Conservation (phyloP, 2,797 vertebrate species). For the Pteropus rufus region DNA sequence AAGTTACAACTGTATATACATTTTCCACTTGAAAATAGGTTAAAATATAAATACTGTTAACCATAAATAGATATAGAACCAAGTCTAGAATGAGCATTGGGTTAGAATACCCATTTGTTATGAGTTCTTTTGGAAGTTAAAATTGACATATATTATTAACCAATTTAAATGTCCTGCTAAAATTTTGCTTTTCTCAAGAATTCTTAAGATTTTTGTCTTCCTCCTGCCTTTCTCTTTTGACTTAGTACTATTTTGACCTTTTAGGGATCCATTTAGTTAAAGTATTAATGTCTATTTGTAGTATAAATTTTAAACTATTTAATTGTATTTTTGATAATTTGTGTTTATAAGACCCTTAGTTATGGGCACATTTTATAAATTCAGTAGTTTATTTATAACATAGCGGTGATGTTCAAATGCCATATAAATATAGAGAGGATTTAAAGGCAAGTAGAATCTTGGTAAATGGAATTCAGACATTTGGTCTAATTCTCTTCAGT, state of each 20-base stretch:
- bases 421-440: background rate
- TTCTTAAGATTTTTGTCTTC: background rate
- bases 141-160: background rate
- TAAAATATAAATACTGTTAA: constrained; percentile 38
- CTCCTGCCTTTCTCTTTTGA: background rate
- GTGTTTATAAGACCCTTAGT: background rate
- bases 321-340: background rate
- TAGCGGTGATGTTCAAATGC: background rate
- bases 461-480: background rate
- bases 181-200: constrained; percentile 18
- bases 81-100: background rate
- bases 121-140: constrained; percentile 33
- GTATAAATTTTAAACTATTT: background rate
- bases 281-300: background rate
- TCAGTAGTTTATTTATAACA: background rate
- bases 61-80: background rate
- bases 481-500: background rate
- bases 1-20: background rate
- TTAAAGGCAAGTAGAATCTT: background rate
- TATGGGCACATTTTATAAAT: background rate
- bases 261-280: background rate
- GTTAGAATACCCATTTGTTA: constrained; percentile 27
- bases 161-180: background rate
- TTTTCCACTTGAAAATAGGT: background rate
- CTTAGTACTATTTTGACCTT: background rate